Conservation (phyloP, 2,888 invertebrate species). For the Atrina japonica region DNA sequence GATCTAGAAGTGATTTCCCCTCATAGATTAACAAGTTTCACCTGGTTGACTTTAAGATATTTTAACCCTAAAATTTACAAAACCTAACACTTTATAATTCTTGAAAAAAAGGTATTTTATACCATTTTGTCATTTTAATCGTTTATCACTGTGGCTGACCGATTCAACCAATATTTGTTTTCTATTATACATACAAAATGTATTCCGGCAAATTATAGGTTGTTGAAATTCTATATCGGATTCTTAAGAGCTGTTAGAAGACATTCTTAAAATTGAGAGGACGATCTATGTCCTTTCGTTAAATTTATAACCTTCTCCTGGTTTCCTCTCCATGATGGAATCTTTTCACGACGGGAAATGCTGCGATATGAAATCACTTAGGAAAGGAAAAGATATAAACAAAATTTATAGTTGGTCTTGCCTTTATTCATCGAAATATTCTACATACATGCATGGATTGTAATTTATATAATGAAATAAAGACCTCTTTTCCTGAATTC, state of each 20-base stretch:
- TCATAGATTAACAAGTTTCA: too few relatives aligned
- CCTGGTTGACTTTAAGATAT: too few relatives aligned
- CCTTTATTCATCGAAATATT: too few relatives aligned
- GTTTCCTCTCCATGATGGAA: conserved; percentile 5
- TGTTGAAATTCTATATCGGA: background rate
- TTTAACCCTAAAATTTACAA: too few relatives aligned
- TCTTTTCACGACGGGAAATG: conserved; percentile 5
- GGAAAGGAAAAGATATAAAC: background rate
- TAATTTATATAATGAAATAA: conserved; percentile 10
- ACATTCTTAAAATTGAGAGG: conserved; percentile 1
- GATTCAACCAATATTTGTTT: conserved; percentile 9
- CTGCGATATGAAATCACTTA: background rate
- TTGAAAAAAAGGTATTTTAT: too few relatives aligned
- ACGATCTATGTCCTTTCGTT: background rate
- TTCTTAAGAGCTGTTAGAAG: background rate
- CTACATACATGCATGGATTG: background rate
- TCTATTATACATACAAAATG: background rate
- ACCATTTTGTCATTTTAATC: conserved; percentile 3
- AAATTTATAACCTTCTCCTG: background rate
- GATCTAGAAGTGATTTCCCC: too few relatives aligned
- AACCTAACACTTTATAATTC: too few relatives aligned
- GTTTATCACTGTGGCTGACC: background rate
- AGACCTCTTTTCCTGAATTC: conserved; percentile 3
- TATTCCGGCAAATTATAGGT: conserved; percentile 1
- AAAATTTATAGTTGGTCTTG: too few relatives aligned